These are phyloP conservation scores for Anarhynchus alexandrinus DNA, from an alignment of 2,113 vertebrate species.

Conservation along the genomic window DNA sequence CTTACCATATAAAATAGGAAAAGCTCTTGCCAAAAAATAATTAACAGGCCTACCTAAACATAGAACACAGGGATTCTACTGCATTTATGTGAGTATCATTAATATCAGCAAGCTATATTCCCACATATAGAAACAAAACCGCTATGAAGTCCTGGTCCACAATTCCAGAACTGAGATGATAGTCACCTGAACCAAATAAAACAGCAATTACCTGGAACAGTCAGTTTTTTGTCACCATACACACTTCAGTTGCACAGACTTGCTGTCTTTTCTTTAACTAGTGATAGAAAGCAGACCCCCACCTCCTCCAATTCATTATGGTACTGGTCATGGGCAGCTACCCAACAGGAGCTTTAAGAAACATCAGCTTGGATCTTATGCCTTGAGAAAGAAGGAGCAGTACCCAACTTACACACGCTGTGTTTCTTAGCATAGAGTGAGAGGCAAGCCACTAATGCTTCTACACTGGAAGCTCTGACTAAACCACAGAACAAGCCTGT, in stretches of 20 bases:
- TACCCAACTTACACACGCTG: not conserved
- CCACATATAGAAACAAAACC: not conserved
- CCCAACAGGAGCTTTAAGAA: not conserved
- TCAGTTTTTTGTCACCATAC: not conserved
- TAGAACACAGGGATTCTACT: not conserved
- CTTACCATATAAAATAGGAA: not conserved
- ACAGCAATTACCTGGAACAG: not conserved
- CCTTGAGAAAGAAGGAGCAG: not conserved
- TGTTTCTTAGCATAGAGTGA: not conserved
- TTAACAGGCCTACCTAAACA: not conserved
- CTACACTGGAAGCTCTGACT: not conserved
- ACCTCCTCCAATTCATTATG: fast-evolving
- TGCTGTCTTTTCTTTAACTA: not conserved
- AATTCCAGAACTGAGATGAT: not conserved
- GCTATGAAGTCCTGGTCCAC: not conserved
- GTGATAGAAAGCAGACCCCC: not conserved
- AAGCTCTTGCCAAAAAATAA: not conserved
- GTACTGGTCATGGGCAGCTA: not conserved
- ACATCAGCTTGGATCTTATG: not conserved
- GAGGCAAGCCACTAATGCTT: not conserved
- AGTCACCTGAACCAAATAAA: not conserved
- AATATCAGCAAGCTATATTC: not conserved
- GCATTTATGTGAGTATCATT: not conserved
- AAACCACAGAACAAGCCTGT: not conserved
- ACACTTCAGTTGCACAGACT: not conserved